These are phyloP conservation scores for Drosophila paramelanica DNA, from an alignment of 2,888 invertebrate species.

Conservation along the genomic window DNA sequence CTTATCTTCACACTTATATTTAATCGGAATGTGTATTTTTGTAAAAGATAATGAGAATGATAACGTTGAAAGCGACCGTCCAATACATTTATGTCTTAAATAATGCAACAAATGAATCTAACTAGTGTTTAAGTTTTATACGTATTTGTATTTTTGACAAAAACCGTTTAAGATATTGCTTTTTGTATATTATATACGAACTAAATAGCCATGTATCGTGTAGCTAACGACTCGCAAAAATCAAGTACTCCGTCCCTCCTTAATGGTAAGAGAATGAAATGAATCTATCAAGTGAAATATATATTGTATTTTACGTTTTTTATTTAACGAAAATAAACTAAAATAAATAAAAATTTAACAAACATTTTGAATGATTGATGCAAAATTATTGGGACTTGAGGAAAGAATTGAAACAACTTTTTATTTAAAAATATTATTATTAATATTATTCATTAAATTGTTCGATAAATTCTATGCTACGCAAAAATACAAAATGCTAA, in stretches of 20 bases:
- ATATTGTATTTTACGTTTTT: constrained; percentile 43
- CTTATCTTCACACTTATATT: constrained; percentile 19
- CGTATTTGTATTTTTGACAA: constrained; percentile 46
- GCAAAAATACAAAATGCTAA: constrained; percentile 5
- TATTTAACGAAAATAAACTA: constrained; percentile 57
- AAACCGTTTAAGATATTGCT: constrained; percentile 43
- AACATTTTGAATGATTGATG: background rate
- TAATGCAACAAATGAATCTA: constrained; percentile 67
- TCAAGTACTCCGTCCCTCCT: constrained; percentile 57
- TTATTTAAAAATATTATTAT: background rate
- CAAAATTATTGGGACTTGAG: background rate
- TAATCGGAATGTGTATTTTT: constrained; percentile 20
- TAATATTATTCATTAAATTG: constrained; percentile 14
- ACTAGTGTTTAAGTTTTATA: constrained; percentile 69
- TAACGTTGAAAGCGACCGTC: constrained; percentile 58
- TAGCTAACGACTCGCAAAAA: constrained; percentile 44
- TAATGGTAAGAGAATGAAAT: constrained; percentile 45
- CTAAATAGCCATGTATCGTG: constrained; percentile 50
- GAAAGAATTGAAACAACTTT: background rate
- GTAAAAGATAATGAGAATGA: constrained; percentile 28
- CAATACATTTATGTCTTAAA: constrained; percentile 45
- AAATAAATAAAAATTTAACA: constrained; percentile 34
- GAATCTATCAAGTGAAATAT: constrained; percentile 44
- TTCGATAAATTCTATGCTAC: constrained; percentile 38
- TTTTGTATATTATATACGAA: constrained; percentile 50